phyloP scores from a whole-genome alignment of 2,888 invertebrate genomes.

The Shargacucullia verbasci region DNA sequence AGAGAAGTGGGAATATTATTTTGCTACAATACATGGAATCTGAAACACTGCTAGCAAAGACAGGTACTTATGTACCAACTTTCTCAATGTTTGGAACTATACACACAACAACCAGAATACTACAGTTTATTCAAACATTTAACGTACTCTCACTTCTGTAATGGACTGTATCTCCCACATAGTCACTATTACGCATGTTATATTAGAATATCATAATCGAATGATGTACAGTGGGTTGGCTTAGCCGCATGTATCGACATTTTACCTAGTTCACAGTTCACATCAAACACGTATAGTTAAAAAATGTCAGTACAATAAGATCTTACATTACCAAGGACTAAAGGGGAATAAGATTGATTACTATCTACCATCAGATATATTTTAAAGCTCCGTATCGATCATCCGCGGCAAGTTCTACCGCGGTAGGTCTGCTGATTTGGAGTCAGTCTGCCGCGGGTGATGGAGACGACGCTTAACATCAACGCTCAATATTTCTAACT shows the following conservation, averaged over 20 bases:
- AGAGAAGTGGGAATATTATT: slow-evolving; percentile 27
- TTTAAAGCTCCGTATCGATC: too few relatives aligned
- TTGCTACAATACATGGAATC: slow-evolving; percentile 5
- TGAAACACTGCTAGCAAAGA: slow-evolving; percentile 8
- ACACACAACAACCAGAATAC: slow-evolving; percentile 7
- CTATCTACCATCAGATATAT: slow-evolving; percentile 68
- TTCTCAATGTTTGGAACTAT: slow-evolving; percentile 3
- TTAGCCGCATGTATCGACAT: slow-evolving; percentile 42
- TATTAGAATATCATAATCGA: slow-evolving; percentile 24
- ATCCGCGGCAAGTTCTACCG: too few relatives aligned
- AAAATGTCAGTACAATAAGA: slow-evolving; percentile 67
- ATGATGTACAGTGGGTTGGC: slow-evolving; percentile 47
- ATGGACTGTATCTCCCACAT: slow-evolving; percentile 18
- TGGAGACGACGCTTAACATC: too few relatives aligned
- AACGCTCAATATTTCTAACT: slow-evolving; percentile 69
- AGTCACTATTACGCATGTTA: slow-evolving; percentile 25
- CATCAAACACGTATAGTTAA: slow-evolving; percentile 45
- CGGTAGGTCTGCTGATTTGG: too few relatives aligned
- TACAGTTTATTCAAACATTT: not conserved
- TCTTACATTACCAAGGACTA: slow-evolving; percentile 75
- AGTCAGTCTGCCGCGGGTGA: too few relatives aligned
- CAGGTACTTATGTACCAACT: not conserved
- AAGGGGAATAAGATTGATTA: slow-evolving; percentile 72
- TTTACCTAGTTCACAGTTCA: slow-evolving; percentile 40
- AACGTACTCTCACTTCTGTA: slow-evolving; percentile 16